phyloP scores from a whole-genome alignment of 92 coral and sea anemone species.

The Epizoanthus illoricatus region DNA sequence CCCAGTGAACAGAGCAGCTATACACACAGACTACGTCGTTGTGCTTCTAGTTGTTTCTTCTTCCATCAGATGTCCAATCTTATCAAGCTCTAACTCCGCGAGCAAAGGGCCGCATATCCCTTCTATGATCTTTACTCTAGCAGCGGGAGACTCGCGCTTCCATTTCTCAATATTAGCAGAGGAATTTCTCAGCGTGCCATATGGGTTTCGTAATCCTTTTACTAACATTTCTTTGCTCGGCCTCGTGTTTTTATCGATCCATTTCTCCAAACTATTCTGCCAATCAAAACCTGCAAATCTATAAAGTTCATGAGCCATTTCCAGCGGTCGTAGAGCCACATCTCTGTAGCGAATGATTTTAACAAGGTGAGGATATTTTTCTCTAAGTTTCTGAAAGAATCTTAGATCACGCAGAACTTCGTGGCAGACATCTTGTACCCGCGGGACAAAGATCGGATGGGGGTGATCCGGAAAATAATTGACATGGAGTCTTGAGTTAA shows the following conservation, averaged over 20 bases:
- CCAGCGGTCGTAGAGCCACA: constrained; percentile 45
- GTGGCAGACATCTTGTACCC: constrained; percentile 39
- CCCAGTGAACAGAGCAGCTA: no score
- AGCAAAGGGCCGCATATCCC: constrained; percentile 47
- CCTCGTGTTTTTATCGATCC: constrained; percentile 47
- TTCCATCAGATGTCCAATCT: constrained; percentile 12
- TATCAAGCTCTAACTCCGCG: constrained; percentile 36
- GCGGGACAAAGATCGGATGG: constrained; percentile 13
- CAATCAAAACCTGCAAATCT: constrained; percentile 59
- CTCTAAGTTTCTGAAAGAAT: constrained; percentile 42
- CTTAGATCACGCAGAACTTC: constrained; percentile 46
- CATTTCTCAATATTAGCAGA: constrained; percentile 52
- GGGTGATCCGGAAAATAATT: constrained; percentile 35
- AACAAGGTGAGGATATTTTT: constrained; percentile 15
- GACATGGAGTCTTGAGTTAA: constrained; percentile 50
- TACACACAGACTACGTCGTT: not conserved
- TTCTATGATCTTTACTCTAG: constrained; percentile 43
- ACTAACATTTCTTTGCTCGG: constrained; percentile 43
- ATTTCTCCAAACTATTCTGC: constrained; percentile 40
- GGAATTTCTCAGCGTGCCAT: constrained; percentile 48
- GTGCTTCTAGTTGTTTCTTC: not conserved
- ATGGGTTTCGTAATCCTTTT: constrained; percentile 20
- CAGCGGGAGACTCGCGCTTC: constrained; percentile 46
- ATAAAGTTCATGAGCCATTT: constrained; percentile 51
- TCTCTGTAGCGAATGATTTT: constrained; percentile 49